phyloP scores from a whole-genome alignment of 2,888 invertebrate species.

The Hanleya hanleyi region DNA sequence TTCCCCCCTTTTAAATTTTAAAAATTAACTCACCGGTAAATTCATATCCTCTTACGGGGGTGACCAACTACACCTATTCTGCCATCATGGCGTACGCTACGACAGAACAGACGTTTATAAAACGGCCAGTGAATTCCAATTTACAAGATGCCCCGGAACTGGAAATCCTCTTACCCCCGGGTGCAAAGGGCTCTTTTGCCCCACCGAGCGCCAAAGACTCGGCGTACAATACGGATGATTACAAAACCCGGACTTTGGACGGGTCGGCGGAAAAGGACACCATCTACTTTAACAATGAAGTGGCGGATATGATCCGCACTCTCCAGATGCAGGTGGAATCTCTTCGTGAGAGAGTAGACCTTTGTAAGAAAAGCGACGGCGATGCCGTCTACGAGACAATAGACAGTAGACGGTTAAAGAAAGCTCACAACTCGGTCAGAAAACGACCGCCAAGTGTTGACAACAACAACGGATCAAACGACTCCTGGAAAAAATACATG shows the following conservation, averaged over 20 bases:
- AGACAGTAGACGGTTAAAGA: constrained; percentile 7
- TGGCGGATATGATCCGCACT: not conserved
- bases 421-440: not conserved
- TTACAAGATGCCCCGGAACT: constrained; percentile 3
- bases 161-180: not conserved
- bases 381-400: constrained; percentile 6
- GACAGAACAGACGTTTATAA: not conserved
- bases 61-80: not conserved
- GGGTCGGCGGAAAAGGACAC: not conserved
- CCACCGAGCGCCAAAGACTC: not conserved
- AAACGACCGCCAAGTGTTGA: not conserved
- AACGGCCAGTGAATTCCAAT: not conserved
- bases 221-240: constrained; percentile 1
- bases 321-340: constrained; percentile 7
- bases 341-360: not conserved
- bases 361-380: not conserved
- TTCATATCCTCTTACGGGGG: not conserved
- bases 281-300: constrained; percentile 5
- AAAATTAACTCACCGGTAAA: not conserved
- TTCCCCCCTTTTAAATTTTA: not conserved
- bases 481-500: constrained; percentile 2
- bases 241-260: not conserved
- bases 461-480: constrained; percentile 2
- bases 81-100: constrained; percentile 1
- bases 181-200: not conserved